Evolutionary conservation across 1,140 invertebrate species (phyloP).

Genomic region (Atta texana): DNA sequence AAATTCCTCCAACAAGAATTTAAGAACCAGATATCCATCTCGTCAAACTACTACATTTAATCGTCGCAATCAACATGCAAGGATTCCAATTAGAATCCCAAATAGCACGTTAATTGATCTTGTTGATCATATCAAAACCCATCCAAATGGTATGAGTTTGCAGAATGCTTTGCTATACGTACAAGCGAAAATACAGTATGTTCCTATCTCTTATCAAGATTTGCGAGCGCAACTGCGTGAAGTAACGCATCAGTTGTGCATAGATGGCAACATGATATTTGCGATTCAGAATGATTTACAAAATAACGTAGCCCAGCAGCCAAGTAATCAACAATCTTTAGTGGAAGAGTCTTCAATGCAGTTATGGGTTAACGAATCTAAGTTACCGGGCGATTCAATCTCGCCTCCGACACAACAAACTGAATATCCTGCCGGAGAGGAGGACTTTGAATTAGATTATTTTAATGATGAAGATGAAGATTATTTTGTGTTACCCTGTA

Average conservation of each 20-base stretch:
- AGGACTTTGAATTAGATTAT: constrained; percentile 7
- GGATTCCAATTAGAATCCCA: background rate
- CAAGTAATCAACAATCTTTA: too few species aligned
- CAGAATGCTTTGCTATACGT: constrained; percentile 34
- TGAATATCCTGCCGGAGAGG: constrained; percentile 16
- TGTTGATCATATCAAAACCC: constrained; percentile 26
- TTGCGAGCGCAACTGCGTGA: constrained; percentile 62
- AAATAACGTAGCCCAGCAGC: background rate
- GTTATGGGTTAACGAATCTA: background rate
- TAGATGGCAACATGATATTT: constrained; percentile 66
- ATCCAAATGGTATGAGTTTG: constrained; percentile 66
- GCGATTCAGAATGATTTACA: background rate
- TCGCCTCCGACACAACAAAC: background rate
- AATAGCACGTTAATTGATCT: background rate
- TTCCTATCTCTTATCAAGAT: constrained; percentile 35
- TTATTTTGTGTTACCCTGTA: background rate
- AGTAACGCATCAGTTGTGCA: constrained; percentile 66
- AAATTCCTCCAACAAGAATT: background rate
- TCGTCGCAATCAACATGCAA: background rate
- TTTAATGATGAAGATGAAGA: background rate
- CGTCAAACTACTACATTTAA: background rate
- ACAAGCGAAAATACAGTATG: background rate
- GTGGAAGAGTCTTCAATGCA: background rate
- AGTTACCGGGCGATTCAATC: too few species aligned
- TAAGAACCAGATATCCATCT: background rate